Conservation (phyloP, 2,113 vertebrate genomes). For the Amphiprion percula region DNA sequence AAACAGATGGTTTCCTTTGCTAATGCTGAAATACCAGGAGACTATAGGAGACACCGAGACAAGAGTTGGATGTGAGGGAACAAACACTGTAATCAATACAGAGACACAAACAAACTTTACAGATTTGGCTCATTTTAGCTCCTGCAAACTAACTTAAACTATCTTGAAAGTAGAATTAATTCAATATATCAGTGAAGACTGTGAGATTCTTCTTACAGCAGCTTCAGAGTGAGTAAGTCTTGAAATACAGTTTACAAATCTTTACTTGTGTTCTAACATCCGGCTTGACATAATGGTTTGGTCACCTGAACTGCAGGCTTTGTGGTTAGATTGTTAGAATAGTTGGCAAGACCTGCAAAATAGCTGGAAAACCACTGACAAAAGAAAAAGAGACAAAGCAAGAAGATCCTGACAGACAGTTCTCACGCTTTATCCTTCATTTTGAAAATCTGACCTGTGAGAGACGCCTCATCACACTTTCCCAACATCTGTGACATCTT, state of each 20-base stretch:
- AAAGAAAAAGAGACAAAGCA: slow-evolving; percentile 17
- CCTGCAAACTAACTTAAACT: not conserved
- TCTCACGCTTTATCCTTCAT: slow-evolving; percentile 3
- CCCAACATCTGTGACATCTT: slow-evolving; percentile 2
- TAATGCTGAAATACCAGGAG: slow-evolving; percentile 34
- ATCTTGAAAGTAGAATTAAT: accelerated
- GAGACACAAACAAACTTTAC: not conserved
- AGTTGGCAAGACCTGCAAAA: not conserved
- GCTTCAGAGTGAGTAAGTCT: not conserved
- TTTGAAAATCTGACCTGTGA: slow-evolving; percentile 19
- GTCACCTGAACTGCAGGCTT: slow-evolving; percentile 1
- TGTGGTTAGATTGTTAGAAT: not conserved
- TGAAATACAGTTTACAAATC: not conserved
- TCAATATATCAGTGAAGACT: too few relatives aligned
- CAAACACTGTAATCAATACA: not conserved
- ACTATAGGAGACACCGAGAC: slow-evolving; percentile 11
- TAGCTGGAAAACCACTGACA: not conserved
- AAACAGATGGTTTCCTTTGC: slow-evolving; percentile 59
- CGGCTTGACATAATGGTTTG: too few relatives aligned
- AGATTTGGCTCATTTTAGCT: not conserved
- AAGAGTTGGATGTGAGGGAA: slow-evolving; percentile 8
- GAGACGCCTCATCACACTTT: slow-evolving; percentile 14
- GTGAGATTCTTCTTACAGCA: not conserved
- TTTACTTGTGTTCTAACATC: too few relatives aligned
- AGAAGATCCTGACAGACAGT: slow-evolving; percentile 2